Evolutionary conservation across 30 jellyfish, hydroid and myxozoan genomes (phyloP).

Genomic region (Chironex yamaguchii): DNA sequence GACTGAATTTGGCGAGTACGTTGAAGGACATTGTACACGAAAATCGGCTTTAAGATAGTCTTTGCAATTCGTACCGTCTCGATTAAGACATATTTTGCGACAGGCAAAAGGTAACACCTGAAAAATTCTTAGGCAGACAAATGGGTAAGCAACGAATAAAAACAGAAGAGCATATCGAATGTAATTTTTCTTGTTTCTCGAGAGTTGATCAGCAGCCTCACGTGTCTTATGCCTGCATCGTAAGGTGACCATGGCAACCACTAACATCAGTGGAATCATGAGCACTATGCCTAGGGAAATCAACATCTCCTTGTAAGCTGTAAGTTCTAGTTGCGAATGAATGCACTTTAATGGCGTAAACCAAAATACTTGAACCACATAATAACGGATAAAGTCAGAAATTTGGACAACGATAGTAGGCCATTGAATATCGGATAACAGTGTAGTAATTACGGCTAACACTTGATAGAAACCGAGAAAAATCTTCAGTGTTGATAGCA

Average conservation of each 20-base stretch:
- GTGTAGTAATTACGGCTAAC: slow-evolving; percentile 1
- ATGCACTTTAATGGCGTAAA: slow-evolving; percentile 49
- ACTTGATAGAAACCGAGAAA: slow-evolving; percentile 64
- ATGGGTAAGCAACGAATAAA: slow-evolving; percentile 52
- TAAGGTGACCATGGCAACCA: neutral
- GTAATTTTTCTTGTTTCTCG: neutral
- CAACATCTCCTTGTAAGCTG: slow-evolving; percentile 45
- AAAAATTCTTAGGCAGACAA: slow-evolving; percentile 5
- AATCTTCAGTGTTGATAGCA: slow-evolving; percentile 45
- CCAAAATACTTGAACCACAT: slow-evolving; percentile 19
- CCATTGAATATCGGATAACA: slow-evolving; percentile 29
- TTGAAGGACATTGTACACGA: slow-evolving; percentile 49
- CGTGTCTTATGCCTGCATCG: neutral
- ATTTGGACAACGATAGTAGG: slow-evolving; percentile 2
- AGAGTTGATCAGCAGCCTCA: neutral
- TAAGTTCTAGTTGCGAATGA: slow-evolving; percentile 29
- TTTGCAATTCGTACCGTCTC: slow-evolving; percentile 8
- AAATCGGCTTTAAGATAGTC: slow-evolving; percentile 61
- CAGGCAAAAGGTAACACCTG: slow-evolving; percentile 61
- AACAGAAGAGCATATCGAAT: slow-evolving; percentile 3
- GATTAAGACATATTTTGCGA: slow-evolving; percentile 11
- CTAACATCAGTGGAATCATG: neutral
- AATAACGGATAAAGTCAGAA: neutral
- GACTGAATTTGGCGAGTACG: neutral
- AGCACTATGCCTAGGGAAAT: neutral